Conservation (phyloP, 1,140 invertebrate species). For the Physella acuta region DNA sequence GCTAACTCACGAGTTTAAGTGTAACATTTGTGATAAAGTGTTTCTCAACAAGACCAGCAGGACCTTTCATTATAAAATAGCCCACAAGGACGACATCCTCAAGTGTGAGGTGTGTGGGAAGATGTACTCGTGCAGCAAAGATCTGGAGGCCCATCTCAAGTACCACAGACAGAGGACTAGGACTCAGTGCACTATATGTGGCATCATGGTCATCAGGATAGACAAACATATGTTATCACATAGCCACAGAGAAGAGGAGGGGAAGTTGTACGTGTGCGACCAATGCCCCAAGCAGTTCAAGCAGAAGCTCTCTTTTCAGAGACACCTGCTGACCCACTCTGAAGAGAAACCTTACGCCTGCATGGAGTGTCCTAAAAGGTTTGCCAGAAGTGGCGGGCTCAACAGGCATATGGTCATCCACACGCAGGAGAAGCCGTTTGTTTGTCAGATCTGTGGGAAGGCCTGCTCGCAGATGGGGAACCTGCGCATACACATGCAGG, state of each 20-base stretch:
- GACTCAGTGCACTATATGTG: slow-evolving; percentile 13
- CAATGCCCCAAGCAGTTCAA: slow-evolving; percentile 13
- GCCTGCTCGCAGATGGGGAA: slow-evolving; percentile 11
- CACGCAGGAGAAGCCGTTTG: slow-evolving; percentile 34
- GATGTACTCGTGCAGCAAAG: slow-evolving; percentile 4
- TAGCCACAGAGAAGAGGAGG: background rate
- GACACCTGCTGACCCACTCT: slow-evolving; percentile 11
- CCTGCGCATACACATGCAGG: slow-evolving; percentile 11
- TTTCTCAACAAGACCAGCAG: slow-evolving; percentile 16
- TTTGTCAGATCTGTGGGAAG: slow-evolving; percentile 68
- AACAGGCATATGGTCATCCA: slow-evolving; percentile 31
- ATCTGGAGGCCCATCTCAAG: slow-evolving; percentile 6
- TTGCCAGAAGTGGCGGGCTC: slow-evolving; percentile 50
- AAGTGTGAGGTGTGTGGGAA: slow-evolving; percentile 8
- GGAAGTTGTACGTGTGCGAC: slow-evolving; percentile 5
- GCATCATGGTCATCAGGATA: background rate
- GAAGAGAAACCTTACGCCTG: slow-evolving; percentile 18
- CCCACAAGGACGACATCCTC: slow-evolving; percentile 6
- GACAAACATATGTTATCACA: slow-evolving; percentile 18
- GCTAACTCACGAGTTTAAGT: slow-evolving; percentile 14
- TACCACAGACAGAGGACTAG: background rate
- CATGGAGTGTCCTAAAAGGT: slow-evolving; percentile 22
- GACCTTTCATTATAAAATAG: slow-evolving; percentile 4
- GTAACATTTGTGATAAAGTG: slow-evolving; percentile 11
- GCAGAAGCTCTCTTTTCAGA: slow-evolving; percentile 9